Evolutionary conservation across 2,797 vertebrate genomes (phyloP), one percentile per base, ranked within the genome.

Genomic region (Lutjanus campechanus): DNA sequence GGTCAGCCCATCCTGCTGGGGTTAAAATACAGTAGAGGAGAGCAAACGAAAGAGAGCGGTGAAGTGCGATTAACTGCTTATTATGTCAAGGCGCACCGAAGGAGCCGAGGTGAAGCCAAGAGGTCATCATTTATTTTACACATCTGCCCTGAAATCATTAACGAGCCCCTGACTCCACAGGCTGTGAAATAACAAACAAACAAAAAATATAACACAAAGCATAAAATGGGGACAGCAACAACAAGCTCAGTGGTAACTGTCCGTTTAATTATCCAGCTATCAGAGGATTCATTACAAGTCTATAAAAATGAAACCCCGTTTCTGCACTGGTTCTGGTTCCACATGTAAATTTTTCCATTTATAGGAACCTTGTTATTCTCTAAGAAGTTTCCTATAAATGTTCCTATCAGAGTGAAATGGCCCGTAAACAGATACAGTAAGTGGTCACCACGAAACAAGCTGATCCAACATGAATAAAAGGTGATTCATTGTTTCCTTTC

Each of bases 51-150:
- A 91, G 77, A 80, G 67, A 82, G 73, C 47, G 79, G 22, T 65
- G 75, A 85, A 87, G 78, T 74, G 79, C 81, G 84, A 92, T 95
- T 92, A 94, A 92, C 91, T 84, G 93, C 87, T 93, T 92, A 93
- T 94, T 95, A 93, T 92, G 86, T 86, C 76, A 84, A 88, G 79
- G 76, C 68, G 61, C 82, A 85, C 78, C 54, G 80, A 73, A 81
- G 77, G 76, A 90, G 89, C 84, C n/a, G 54, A 80, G 88, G 76
- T 87, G 87, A 85, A 88, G 91, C 81, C 89, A 81, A 79, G 73
- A 82, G 90, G 89, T 90, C 85, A 65, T 84, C 72, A 84, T 92
- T 89, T 90, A 91, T 91, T 90, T 87, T 79, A 79, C 73, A 84
- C 88, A 76, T 88, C 70, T 49, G 53, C 82, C 76, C 79, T 53